These are phyloP conservation scores for Drosophila meridiana DNA, from an alignment of 2,888 invertebrate genomes.

Conservation along the genomic window DNA sequence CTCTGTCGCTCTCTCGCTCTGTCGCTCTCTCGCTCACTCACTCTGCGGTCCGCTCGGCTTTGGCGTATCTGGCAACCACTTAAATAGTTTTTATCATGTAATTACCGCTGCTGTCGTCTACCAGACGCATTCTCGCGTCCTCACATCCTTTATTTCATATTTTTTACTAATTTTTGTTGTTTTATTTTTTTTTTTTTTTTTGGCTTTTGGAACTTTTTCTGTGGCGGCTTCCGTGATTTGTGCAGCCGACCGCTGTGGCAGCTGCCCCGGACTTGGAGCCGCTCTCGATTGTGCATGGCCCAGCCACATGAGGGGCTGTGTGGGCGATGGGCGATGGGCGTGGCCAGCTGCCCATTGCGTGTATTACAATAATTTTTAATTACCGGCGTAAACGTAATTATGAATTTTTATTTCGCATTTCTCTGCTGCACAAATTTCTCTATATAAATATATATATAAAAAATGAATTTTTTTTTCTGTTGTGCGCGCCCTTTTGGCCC, in stretches of 20 bases:
- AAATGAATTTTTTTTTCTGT: constrained; percentile 4
- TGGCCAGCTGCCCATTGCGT: constrained; percentile 70
- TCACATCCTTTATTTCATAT: constrained; percentile 12
- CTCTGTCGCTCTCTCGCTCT: not conserved
- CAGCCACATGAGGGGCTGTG: constrained; percentile 59
- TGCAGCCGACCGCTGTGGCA: constrained; percentile 67
- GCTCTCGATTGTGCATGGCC: constrained; percentile 9
- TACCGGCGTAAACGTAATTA: constrained; percentile 86
- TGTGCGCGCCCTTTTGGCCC: not conserved
- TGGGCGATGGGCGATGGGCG: constrained; percentile 1
- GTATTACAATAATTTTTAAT: constrained; percentile 85
- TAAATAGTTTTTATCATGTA: constrained; percentile 81
- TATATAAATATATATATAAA: not conserved
- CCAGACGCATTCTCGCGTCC: constrained; percentile 69
- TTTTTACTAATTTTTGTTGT: not conserved
- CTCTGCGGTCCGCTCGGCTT: constrained; percentile 7
- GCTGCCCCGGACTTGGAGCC: constrained; percentile 42
- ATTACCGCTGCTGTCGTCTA: constrained; percentile 77
- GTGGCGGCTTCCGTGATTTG: constrained; percentile 75
- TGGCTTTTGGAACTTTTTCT: constrained; percentile 38
- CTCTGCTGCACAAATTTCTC: constrained; percentile 31
- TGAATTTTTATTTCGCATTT: constrained; percentile 84
- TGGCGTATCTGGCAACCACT: constrained; percentile 59
- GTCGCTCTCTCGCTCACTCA: not conserved
- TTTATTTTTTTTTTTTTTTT: not conserved